phyloP scores from a whole-genome alignment of 2,888 invertebrate species.

The Dryadula phaetusa region DNA sequence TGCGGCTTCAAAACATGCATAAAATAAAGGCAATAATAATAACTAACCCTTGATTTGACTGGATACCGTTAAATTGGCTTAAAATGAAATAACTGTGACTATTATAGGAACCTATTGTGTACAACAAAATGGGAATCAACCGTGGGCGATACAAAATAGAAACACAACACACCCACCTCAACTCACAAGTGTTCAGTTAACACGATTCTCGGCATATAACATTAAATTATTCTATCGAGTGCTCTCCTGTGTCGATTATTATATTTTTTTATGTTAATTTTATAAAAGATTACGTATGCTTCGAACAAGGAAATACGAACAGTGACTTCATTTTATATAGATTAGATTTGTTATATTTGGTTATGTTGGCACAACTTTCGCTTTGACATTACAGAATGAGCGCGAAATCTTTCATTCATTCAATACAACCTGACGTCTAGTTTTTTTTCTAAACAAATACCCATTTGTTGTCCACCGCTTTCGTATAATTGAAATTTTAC shows the following conservation, averaged over 20 bases:
- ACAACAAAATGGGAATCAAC: constrained; percentile 18
- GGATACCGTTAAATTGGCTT: constrained; percentile 7
- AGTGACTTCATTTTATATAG: constrained; percentile 42
- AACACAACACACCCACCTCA: not conserved
- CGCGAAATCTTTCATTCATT: constrained; percentile 20
- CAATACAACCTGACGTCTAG: constrained; percentile 17
- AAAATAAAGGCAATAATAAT: not conserved
- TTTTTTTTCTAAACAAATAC: not conserved
- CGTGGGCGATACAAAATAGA: not conserved
- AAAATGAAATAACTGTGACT: constrained; percentile 16
- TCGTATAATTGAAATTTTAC: constrained; percentile 18
- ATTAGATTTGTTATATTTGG: not conserved
- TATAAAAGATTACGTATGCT: constrained; percentile 42
- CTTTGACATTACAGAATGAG: constrained; percentile 12
- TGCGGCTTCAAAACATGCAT: not conserved
- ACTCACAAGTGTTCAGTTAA: constrained; percentile 7
- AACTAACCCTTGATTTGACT: constrained; percentile 2
- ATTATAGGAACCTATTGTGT: constrained; percentile 18
- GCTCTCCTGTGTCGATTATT: constrained; percentile 37
- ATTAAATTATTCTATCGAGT: constrained; percentile 36
- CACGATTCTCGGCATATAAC: constrained; percentile 21
- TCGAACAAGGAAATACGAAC: constrained; percentile 41
- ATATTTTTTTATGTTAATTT: constrained; percentile 31
- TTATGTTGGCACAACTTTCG: constrained; percentile 11
- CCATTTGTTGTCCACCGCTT: constrained; percentile 14